A percentile compares a stretch with the other conserved stretches of the same genome.
phyloP scores from a whole-genome alignment of 2,888 invertebrate genomes.

The Lycia hirtaria region DNA sequence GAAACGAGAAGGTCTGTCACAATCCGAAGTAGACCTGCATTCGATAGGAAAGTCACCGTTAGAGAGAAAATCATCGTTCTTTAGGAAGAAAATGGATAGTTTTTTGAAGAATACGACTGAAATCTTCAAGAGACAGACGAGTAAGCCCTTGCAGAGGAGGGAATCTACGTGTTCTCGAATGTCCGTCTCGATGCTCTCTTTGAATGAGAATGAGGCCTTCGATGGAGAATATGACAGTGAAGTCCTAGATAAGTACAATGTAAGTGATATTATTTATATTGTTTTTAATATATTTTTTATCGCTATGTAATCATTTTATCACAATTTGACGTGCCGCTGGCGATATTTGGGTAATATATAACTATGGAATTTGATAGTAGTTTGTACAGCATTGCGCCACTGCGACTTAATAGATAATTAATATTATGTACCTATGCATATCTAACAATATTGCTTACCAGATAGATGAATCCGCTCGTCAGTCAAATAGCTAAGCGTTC shows the following conservation, averaged over 20 bases:
- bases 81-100: slow-evolving; percentile 77
- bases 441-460: no score
- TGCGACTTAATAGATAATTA: slow-evolving; percentile 8
- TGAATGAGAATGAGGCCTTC: slow-evolving; percentile 56
- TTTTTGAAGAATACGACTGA: slow-evolving; percentile 77
- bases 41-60: slow-evolving; percentile 74
- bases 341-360: not conserved
- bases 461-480: no score
- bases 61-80: slow-evolving; percentile 78
- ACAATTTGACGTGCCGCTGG: not conserved
- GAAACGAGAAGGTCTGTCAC: slow-evolving; percentile 67
- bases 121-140: slow-evolving; percentile 71
- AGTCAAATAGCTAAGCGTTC: no score
- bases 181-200: slow-evolving; percentile 72
- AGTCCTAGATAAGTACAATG: slow-evolving; percentile 44
- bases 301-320: slow-evolving; percentile 3
- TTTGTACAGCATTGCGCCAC: not conserved
- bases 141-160: slow-evolving; percentile 50
- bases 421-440: not conserved
- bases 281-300: not conserved
- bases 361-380: not conserved
- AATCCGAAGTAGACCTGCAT: slow-evolving; percentile 75
- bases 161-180: slow-evolving; percentile 55
- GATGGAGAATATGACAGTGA: slow-evolving; percentile 43
- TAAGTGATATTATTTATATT: no score